These are phyloP conservation scores for Clistopyga incitator DNA, from an alignment of 2,888 invertebrate genomes.

Conservation along the genomic window DNA sequence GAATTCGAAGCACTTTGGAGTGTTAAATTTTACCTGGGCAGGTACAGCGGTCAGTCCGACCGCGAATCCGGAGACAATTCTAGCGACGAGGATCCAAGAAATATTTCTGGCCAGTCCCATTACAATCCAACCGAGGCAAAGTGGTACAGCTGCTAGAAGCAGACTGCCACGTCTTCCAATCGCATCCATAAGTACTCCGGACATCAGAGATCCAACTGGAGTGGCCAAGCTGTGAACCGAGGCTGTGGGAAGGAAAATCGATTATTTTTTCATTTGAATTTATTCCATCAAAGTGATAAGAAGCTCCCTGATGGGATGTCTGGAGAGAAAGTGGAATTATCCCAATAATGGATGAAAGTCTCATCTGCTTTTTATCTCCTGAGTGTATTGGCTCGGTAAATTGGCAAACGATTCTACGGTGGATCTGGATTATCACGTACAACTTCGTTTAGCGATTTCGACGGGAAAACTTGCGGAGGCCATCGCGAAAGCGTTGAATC, in stretches of 20 bases:
- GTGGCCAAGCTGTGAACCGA: constrained; percentile 92
- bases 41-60: constrained; percentile 91
- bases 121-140: constrained; percentile 90
- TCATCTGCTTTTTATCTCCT: neutral
- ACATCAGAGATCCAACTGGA: constrained; percentile 90
- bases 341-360: neutral
- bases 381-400: neutral
- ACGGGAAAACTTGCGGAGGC: constrained; percentile 14
- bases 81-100: constrained; percentile 87
- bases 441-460: neutral
- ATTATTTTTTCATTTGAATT: constrained; percentile 9
- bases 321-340: neutral
- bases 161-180: constrained; percentile 89
- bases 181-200: constrained; percentile 90
- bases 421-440: constrained; percentile 7
- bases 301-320: no score
- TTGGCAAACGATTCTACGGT: neutral
- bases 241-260: constrained; percentile 84
- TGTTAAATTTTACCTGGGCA: constrained; percentile 87
- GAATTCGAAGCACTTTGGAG: neutral
- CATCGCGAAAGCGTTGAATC: neutral
- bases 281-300: neutral
- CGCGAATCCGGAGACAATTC: constrained; percentile 90
- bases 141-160: constrained; percentile 88
- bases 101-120: constrained; percentile 85